These are phyloP conservation scores for Hydrotaea cyrtoneurina DNA, from an alignment of 2,888 invertebrate genomes.

Conservation along the genomic window DNA sequence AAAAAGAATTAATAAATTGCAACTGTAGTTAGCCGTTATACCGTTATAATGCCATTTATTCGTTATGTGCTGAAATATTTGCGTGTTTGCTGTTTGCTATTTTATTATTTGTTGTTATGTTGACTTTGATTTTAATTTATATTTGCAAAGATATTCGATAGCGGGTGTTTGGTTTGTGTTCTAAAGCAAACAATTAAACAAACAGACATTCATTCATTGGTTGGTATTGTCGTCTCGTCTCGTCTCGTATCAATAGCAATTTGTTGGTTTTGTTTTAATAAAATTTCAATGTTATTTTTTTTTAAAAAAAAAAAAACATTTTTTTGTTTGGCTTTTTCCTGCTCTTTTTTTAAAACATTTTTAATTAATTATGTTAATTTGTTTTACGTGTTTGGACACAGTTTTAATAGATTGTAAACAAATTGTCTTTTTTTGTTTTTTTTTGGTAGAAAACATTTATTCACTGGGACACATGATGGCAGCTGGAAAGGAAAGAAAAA, in stretches of 20 bases:
- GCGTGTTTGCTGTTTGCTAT: background rate
- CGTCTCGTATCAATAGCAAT: conserved; percentile 22
- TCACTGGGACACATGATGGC: background rate
- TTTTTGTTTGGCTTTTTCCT: background rate
- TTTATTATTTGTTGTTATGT: background rate
- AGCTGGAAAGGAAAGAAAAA: conserved; percentile 3
- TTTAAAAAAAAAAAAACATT: background rate
- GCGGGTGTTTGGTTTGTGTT: background rate
- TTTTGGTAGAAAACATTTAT: background rate
- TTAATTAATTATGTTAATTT: conserved; percentile 26
- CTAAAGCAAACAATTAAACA: conserved; percentile 8
- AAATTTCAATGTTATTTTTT: background rate
- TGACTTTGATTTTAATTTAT: conserved; percentile 3
- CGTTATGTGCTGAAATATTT: background rate
- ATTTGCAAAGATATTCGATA: background rate
- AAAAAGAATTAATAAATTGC: too few relatives aligned
- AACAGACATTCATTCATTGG: conserved; percentile 23
- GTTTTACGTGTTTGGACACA: background rate
- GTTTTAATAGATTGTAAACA: background rate
- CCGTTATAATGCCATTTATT: background rate
- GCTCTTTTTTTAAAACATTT: background rate
- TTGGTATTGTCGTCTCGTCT: too few relatives aligned
- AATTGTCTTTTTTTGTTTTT: background rate
- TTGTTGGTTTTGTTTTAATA: background rate
- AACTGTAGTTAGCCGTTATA: background rate